Evolutionary conservation across 2,113 vertebrate genomes (phyloP).

Genomic region (Ellobius talpinus): DNA sequence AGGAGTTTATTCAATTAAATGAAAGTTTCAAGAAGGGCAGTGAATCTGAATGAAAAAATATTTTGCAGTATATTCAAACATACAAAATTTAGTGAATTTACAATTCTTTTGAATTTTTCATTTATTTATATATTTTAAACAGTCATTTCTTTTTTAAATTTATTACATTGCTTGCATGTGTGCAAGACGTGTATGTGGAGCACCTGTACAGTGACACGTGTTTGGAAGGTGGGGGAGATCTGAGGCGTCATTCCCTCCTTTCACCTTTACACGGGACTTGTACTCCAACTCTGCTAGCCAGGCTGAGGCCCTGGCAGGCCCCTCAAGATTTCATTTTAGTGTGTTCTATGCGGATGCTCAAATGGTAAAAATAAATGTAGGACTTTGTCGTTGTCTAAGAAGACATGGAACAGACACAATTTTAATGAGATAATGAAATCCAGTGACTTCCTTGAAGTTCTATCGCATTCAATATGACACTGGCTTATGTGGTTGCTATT

Average conservation of each 20-base stretch:
- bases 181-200: background rate
- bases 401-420: background rate
- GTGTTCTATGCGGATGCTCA: background rate
- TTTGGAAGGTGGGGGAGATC: background rate
- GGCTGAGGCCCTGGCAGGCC: background rate
- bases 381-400: background rate
- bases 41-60: background rate
- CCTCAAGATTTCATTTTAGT: background rate
- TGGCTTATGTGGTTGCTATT: background rate
- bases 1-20: background rate
- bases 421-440: background rate
- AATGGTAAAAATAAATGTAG: background rate
- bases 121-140: background rate
- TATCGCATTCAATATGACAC: background rate
- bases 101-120: background rate
- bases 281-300: rapidly evolving
- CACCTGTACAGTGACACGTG: background rate
- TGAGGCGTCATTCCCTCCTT: too few relatives aligned
- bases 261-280: background rate
- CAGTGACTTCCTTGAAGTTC: background rate
- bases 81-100: background rate
- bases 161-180: background rate
- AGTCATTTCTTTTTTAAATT: background rate
- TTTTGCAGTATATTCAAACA: slow-evolving; percentile 11
- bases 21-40: background rate